Evolutionary conservation across 1,140 invertebrate genomes (phyloP), one percentile per base, ranked within the genome.

Genomic region (Liolophura sinensis): DNA sequence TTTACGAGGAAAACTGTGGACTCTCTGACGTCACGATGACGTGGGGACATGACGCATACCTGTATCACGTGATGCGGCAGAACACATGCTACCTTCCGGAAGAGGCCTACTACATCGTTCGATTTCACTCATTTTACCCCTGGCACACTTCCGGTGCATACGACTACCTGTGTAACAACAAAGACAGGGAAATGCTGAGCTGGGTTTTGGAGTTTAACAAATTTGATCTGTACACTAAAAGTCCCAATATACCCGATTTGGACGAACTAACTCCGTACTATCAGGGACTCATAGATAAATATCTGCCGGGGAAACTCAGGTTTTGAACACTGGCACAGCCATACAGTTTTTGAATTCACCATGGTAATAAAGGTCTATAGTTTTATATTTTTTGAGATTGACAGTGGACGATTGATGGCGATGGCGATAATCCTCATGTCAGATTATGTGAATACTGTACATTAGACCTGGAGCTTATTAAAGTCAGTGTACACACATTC

Each of bases 181-280:
- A 90, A 57, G 95, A 98, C 79, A 78, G 89, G 4, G 85, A 92
- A 61, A 95, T 92, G 83, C 86, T 92, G 20, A 85, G 90, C 70
- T 94, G 93, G 90, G 90, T 98, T 16, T 82, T 89, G 12, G 89
- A 92, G 78, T 97, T 98, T 83, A 97, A 97, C 80, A 91, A 94
- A 87, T 97, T 95, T 79, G 96, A 98, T 84, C 85, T 98, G 58
- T 98, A 98, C 81, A 96, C 95, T 0, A 98, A 98, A 82, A 91
- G 89, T 69, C 88, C 88, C 47, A 86, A 87, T 0, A 78, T 94
- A 0, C 95, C 95, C 0, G 92, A 97, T 79, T 91, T 97, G 64
- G 91, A 95, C 57, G 86, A 88, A 15, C 80, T 98, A 1, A 93
- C 90, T 88, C 93, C 94, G 0, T 98, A 98, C 81, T 98, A 98